Evolutionary conservation across 2,888 invertebrate genomes (phyloP).

Genomic region (Sceliomorpha sp.): DNA sequence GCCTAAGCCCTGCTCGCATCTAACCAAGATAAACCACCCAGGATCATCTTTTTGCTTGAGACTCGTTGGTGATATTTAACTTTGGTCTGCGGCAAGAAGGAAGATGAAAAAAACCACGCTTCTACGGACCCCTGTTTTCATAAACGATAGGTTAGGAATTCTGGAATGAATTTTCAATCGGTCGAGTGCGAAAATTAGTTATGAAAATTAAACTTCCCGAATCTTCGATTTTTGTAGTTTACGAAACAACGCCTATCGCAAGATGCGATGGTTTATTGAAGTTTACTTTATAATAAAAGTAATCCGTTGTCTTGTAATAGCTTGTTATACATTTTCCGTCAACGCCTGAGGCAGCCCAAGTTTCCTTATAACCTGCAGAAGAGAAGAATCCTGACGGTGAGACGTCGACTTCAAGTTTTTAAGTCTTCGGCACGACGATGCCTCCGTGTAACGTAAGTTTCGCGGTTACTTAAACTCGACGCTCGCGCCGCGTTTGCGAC

Average conservation of each 20-base stretch:
- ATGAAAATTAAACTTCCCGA: too few species aligned
- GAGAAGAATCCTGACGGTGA: conserved; percentile 50
- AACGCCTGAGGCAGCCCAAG: conserved; percentile 38
- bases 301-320: conserved; percentile 40
- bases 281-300: conserved; percentile 22
- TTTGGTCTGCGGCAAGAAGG: conserved; percentile 13
- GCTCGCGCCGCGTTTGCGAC: conserved; percentile 51
- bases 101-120: conserved; percentile 12
- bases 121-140: too few species aligned
- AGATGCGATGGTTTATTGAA: conserved; percentile 1
- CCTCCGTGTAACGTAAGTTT: conserved; percentile 62
- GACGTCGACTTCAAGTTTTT: conserved; percentile 68
- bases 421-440: conserved; percentile 65
- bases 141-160: too few species aligned
- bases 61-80: conserved; percentile 47
- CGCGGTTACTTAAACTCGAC: conserved; percentile 60
- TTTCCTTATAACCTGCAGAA: conserved; percentile 39
- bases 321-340: conserved; percentile 52
- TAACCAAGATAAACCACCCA: conserved; percentile 74
- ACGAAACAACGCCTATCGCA: too few species aligned
- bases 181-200: too few species aligned
- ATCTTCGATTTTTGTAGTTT: too few species aligned
- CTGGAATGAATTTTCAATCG: too few species aligned
- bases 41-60: conserved; percentile 70
- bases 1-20: conserved; percentile 68